Evolutionary conservation across 2,113 vertebrate species (phyloP).

Genomic region (Hemiprocne comata): DNA sequence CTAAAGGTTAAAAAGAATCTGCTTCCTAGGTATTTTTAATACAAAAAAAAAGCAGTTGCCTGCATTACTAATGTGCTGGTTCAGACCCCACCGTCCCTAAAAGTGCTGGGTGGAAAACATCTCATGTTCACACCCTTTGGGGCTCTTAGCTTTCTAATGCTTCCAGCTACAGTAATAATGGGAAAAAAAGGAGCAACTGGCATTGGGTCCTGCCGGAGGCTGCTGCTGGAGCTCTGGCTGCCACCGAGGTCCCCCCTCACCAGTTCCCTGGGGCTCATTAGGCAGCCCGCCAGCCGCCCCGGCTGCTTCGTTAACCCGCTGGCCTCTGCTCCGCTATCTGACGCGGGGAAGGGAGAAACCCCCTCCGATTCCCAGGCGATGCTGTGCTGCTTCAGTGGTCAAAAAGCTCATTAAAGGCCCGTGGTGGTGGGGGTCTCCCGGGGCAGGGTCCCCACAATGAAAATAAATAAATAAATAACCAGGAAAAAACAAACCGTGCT

Average conservation of each 20-base stretch:
- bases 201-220: not conserved
- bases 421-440: rapidly evolving
- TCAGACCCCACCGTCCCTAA: not conserved
- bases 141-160: not conserved
- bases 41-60: not conserved
- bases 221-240: not conserved
- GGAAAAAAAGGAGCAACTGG: not conserved
- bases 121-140: not conserved
- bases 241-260: not conserved
- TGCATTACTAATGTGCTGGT: not conserved
- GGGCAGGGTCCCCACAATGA: not conserved
- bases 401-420: slow-evolving; percentile 59
- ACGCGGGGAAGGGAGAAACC: not conserved
- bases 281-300: not conserved
- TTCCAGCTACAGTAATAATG: not conserved
- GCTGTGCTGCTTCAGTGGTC: slow-evolving; percentile 51
- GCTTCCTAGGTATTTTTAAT: slow-evolving; percentile 58
- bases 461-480: slow-evolving; percentile 61
- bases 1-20: slow-evolving; percentile 70
- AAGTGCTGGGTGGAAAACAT: not conserved
- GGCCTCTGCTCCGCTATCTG: not conserved
- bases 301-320: slow-evolving; percentile 43
- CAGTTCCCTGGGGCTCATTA: not conserved
- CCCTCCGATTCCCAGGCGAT: slow-evolving; percentile 50
- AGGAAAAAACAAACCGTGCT: not conserved